Percentiles rank a stretch among this genome's conserved stretches.
Conservation (phyloP, 2,113 vertebrate genomes). For the Paratilapia polleni region DNA sequence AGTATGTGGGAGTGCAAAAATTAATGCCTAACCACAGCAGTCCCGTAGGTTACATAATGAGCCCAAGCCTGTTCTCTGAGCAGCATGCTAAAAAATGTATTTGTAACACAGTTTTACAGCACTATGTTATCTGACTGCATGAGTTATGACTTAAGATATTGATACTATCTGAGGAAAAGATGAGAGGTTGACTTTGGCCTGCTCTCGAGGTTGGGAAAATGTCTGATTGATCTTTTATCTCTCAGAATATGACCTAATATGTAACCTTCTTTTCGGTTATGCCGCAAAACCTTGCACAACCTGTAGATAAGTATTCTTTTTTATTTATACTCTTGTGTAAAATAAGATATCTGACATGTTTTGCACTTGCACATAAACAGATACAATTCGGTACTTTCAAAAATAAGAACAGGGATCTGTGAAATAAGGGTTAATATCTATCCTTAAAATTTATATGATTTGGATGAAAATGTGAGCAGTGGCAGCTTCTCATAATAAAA, state of each 20-base stretch:
- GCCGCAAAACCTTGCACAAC: constrained; percentile 20
- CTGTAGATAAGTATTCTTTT: background rate
- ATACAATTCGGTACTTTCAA: background rate
- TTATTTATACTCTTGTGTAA: background rate
- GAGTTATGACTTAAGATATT: constrained; percentile 26
- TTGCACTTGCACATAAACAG: background rate
- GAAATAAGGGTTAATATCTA: background rate
- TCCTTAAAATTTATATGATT: background rate
- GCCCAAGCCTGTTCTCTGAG: constrained; percentile 3
- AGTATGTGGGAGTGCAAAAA: constrained; percentile 43
- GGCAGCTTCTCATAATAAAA: background rate
- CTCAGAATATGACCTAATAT: constrained; percentile 18
- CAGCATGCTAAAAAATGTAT: constrained; percentile 11
- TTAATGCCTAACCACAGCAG: constrained; percentile 7
- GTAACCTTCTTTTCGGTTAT: background rate
- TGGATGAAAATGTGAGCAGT: background rate
- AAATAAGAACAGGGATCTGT: background rate
- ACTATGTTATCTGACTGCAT: constrained; percentile 31
- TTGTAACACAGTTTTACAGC: constrained; percentile 38
- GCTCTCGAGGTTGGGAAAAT: constrained; percentile 26
- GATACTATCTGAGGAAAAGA: constrained; percentile 25
- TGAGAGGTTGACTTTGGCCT: constrained; percentile 61
- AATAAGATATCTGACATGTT: background rate
- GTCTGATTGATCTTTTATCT: constrained; percentile 44
- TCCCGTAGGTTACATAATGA: constrained; percentile 47